Conservation (phyloP, 2,888 invertebrate species). For the Heliconius aoede region DNA sequence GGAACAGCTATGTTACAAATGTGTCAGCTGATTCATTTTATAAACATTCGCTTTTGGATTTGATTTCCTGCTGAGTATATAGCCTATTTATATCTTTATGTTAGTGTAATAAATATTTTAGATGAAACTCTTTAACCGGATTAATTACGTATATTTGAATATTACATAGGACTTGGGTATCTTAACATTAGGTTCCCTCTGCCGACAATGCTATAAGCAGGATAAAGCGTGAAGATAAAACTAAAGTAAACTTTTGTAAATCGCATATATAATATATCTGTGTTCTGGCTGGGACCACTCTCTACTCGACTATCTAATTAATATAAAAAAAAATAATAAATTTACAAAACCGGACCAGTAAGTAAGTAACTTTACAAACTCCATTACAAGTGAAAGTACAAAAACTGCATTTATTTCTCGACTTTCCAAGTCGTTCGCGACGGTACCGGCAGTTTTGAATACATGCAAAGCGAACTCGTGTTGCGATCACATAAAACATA, state of each 20-base stretch:
- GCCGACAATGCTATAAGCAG: too few relatives aligned
- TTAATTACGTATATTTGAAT: too few relatives aligned
- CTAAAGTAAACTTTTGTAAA: too few relatives aligned
- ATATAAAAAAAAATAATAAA: background rate
- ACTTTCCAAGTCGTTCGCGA: slow-evolving; percentile 19
- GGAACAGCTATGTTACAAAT: slow-evolving; percentile 12
- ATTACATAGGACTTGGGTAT: too few relatives aligned
- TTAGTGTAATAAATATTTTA: background rate
- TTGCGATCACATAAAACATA: background rate
- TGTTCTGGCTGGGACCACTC: too few relatives aligned
- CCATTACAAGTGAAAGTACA: slow-evolving; percentile 25
- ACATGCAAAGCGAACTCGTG: background rate
- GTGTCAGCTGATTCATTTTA: slow-evolving; percentile 30
- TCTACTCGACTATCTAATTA: background rate
- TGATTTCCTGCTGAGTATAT: slow-evolving; percentile 15
- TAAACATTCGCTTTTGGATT: slow-evolving; percentile 12
- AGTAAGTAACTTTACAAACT: slow-evolving; percentile 18
- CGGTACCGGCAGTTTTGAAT: background rate
- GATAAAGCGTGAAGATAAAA: too few relatives aligned
- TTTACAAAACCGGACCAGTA: slow-evolving; percentile 10
- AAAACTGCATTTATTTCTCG: slow-evolving; percentile 23
- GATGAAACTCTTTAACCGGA: too few relatives aligned
- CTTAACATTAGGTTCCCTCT: too few relatives aligned
- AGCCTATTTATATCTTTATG: background rate
- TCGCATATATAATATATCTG: too few relatives aligned